Base-by-base conservation (phyloP, 1,140 invertebrate species). In the Halesus radiatus region DNA sequence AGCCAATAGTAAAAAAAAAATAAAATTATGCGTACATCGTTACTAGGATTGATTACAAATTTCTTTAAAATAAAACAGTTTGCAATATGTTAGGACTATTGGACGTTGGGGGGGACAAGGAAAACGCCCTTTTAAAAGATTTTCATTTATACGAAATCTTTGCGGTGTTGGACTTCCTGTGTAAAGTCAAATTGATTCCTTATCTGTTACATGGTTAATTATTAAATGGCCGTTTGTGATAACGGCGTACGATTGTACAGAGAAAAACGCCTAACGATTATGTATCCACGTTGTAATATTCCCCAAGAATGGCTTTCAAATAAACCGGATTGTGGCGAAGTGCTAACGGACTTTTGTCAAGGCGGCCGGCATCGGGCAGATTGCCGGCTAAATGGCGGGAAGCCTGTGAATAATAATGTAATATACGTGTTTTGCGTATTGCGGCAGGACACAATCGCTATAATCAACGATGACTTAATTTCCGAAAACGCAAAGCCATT, bases 401-500 rank as follows among this genome's bases (percentile, higher is more conserved):
- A 45, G 37, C 10, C 37, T 45, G 8, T 13, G 10, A 45, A 45
- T 45, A 45, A 45, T 45, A 45, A 45, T 29, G 62, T 26, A 16
- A 66, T 26, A 66, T 26, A 26, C 22, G 62, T 66, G 22, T 66
- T 26, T 66, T 26, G 62, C 62, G 62, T 66, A 26, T 66, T 66
- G 10, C 56, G 56, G 29, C 62, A 29, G 5, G 37, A 1, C 37
- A 32, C 8, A 45, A 13, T 45, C 1, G 37, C 45, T 52, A 52
- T 32, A 72, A 22, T 72, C n/a, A 50, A 16, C 50, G 20, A 45
- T 76, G 74, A 76, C 74, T 76, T 23, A 76, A 62, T 76, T 76
- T 60, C 32, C 56, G 62, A 78, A 78, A 68, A 78, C 50, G 62
- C 23, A 68, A 78, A 50, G 60, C 76, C 62, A 56, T 78, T 64